Evolutionary conservation across 2,113 vertebrate species (phyloP), one percentile per base, ranked within the genome.

Genomic region (Coreoperca whiteheadi): DNA sequence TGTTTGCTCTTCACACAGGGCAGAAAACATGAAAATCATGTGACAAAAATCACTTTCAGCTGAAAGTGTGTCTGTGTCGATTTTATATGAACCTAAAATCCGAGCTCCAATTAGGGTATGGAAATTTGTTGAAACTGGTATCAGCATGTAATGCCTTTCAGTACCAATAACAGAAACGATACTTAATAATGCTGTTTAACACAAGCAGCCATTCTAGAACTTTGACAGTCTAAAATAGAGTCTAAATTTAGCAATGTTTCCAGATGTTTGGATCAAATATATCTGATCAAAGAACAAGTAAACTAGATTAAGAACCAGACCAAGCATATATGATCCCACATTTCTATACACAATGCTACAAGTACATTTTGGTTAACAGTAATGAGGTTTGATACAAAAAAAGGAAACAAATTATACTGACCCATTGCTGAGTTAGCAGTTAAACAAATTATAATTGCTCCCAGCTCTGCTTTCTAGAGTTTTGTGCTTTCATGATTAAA

Each of bases 401-500:
- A 14, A 25, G 1, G 73, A 30, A 67, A 48, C 21, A 63, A 56
- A 30, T 34, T 25, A 60, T 30, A 69, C 43, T 68, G 21, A 65
- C 69, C 67, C 57, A 78, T 57, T 59, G 34, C 74, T 69, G 64
- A 83, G 72, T 67, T 64, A 61, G 50, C 46, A 43, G 74, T 54
- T 14, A 46, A 72, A 51, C 32, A 51, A 48, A 68, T 18, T 54
- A 61, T 77, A 91, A 88, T 75, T 83, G 73, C 37, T 88, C 81
- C 79, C 83, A 88, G 81, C 14, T 60, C 34, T 51, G 21, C 64
- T 80, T 74, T 72, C 25, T 50, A 16, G 1, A 79, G 34, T 74
- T 71, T 51, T 64, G 56, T 71, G 74, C 59, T 77, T 74, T 85
- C 61, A 84, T 88, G 71, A 74, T 50, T 83, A 81, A 84, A 85